A percentile compares a stretch with the other conserved stretches of the same genome.
phyloP scores from a whole-genome alignment of 2,888 invertebrate genomes.

The Sesia bembeciformis region DNA sequence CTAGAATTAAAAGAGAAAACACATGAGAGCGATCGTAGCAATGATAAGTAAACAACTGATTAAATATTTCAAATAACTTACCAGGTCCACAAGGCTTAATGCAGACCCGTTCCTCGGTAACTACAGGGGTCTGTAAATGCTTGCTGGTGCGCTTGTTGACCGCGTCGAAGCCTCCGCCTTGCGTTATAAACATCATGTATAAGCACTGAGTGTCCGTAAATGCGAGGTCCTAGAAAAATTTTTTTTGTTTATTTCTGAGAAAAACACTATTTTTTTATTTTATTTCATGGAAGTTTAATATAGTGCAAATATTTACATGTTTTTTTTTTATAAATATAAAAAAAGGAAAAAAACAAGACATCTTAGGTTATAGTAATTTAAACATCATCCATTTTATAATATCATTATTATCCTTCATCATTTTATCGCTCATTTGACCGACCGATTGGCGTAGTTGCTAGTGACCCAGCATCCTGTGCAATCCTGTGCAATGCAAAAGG shows the following conservation, averaged over 20 bases:
- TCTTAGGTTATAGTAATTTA: too few relatives aligned
- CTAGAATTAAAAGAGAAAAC: conserved; percentile 25
- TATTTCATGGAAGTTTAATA: too few relatives aligned
- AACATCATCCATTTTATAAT: too few relatives aligned
- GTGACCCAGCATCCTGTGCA: too few relatives aligned
- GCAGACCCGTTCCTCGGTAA: conserved; percentile 86
- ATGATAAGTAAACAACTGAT: not conserved
- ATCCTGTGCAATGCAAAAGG: too few relatives aligned
- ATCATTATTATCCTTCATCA: too few relatives aligned
- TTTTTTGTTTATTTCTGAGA: not conserved
- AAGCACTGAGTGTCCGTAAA: conserved; percentile 88
- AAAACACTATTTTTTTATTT: too few relatives aligned
- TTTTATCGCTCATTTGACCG: too few relatives aligned
- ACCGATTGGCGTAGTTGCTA: too few relatives aligned
- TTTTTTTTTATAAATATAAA: too few relatives aligned
- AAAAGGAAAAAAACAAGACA: too few relatives aligned
- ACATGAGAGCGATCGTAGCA: not conserved
- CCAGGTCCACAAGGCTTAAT: conserved; percentile 87
- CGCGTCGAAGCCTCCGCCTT: conserved; percentile 87
- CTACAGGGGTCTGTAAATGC: conserved; percentile 81
- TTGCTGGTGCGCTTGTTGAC: conserved; percentile 90
- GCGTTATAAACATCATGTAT: conserved; percentile 90
- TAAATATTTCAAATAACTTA: conserved; percentile 26
- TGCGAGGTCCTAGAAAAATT: conserved; percentile 77
- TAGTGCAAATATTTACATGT: too few relatives aligned